Evolutionary conservation across 2,797 vertebrate species (phyloP).

Genomic region (Clarias pachynema): DNA sequence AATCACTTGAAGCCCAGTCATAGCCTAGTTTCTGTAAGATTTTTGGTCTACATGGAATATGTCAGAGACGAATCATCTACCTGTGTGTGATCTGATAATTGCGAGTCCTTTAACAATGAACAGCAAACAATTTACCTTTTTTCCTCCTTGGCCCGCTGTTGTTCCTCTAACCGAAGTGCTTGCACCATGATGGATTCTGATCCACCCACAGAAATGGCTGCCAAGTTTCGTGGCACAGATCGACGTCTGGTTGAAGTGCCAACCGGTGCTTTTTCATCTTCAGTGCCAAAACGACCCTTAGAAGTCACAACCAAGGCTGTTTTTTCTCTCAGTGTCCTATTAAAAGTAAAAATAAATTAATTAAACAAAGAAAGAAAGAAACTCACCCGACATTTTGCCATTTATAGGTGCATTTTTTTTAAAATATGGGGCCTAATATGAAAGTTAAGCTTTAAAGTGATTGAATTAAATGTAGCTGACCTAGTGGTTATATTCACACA

Average conservation of each 20-base stretch:
- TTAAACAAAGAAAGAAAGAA: slow-evolving; percentile 23
- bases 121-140: slow-evolving; percentile 79
- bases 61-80: neutral
- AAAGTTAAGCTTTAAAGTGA: neutral
- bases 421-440: neutral
- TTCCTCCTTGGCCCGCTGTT: slow-evolving; percentile 90
- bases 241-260: slow-evolving; percentile 88
- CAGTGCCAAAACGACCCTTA: slow-evolving; percentile 84
- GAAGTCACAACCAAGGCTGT: slow-evolving; percentile 89
- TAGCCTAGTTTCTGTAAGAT: neutral
- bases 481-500: neutral
- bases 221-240: slow-evolving; percentile 82
- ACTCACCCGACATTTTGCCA: neutral
- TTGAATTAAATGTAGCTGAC: neutral
- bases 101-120: neutral
- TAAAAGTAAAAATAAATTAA: slow-evolving; percentile 61
- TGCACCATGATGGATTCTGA: slow-evolving; percentile 95
- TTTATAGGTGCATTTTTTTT: neutral
- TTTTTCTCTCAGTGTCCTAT: slow-evolving; percentile 85
- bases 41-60: neutral
- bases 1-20: neutral
- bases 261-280: slow-evolving; percentile 82
- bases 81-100: neutral
- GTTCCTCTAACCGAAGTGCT: slow-evolving; percentile 89
- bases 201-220: slow-evolving; percentile 81